Evolutionary conservation across 2,888 invertebrate genomes (phyloP).

Genomic region (Arrhopalites spinosus): DNA sequence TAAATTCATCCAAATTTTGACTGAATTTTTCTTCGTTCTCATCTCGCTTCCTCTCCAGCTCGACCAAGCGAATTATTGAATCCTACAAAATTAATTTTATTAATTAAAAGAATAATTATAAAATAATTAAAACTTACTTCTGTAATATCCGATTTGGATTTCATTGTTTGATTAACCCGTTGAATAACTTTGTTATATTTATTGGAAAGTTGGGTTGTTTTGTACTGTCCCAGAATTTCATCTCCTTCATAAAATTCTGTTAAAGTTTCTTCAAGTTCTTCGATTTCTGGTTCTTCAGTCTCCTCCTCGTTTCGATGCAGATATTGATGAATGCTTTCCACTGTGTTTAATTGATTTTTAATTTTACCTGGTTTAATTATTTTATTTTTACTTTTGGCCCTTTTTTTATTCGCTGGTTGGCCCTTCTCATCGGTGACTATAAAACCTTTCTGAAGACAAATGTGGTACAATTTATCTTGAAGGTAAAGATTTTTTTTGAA

Average conservation of each 20-base stretch:
- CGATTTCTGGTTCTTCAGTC: neutral
- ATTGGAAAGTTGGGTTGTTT: neutral
- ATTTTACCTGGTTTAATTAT: neutral
- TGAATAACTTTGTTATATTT: neutral
- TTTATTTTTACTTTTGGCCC: neutral
- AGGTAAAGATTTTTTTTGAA: conserved; percentile 11
- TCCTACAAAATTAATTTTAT: neutral
- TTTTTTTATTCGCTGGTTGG: neutral
- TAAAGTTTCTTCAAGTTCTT: neutral
- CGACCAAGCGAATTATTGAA: neutral
- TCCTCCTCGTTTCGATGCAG: neutral
- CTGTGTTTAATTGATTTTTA: neutral
- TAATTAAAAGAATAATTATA: neutral
- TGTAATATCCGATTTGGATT: neutral
- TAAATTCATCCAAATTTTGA: neutral
- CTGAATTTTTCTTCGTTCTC: no score
- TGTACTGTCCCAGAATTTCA: no score
- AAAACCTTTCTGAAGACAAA: conserved; percentile 13
- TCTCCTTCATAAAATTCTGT: neutral
- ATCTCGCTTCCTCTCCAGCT: no score
- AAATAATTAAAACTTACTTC: neutral
- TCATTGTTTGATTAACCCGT: neutral
- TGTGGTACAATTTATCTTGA: conserved; percentile 19
- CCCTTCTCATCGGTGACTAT: neutral
- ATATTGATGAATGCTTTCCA: neutral